Evolutionary conservation across 2,888 invertebrate genomes (phyloP).

Genomic region (Apotomis betuletana): DNA sequence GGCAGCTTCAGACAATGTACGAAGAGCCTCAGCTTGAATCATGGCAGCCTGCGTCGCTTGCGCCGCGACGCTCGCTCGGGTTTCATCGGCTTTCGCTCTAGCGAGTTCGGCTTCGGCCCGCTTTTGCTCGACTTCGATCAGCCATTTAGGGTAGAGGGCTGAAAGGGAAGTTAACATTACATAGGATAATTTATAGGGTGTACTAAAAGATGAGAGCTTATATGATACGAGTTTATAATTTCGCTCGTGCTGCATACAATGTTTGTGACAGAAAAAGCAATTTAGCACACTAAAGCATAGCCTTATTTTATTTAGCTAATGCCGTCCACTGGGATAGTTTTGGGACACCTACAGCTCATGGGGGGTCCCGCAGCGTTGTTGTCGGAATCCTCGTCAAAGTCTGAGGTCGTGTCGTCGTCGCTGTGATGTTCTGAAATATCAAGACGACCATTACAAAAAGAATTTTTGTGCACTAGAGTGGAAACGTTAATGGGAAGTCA

Average conservation of each 20-base stretch:
- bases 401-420: conserved; percentile 2
- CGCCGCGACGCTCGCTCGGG: conserved; percentile 54
- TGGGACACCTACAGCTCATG: conserved; percentile 8
- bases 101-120: conserved; percentile 66
- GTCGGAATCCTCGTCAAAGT: conserved; percentile 10
- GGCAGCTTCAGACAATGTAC: conserved; percentile 63
- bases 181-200: too few species aligned
- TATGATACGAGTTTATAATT: too few species aligned
- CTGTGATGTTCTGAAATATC: background rate
- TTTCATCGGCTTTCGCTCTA: conserved; percentile 65
- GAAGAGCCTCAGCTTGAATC: conserved; percentile 64
- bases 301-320: too few species aligned
- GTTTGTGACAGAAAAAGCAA: too few species aligned
- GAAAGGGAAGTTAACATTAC: conserved; percentile 1
- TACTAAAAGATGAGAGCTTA: too few species aligned
- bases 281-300: too few species aligned
- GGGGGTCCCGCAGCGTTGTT: background rate
- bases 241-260: too few species aligned
- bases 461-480: too few species aligned
- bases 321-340: too few species aligned
- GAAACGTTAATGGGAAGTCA: too few species aligned
- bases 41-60: conserved; percentile 63
- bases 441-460: too few species aligned
- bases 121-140: conserved; percentile 69
- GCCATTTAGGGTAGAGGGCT: conserved; percentile 71